Percentiles rank a stretch among this genome's conserved stretches.
These are phyloP conservation scores for Alaudala cheleensis DNA, from an alignment of 2,113 vertebrate genomes.

Conservation along the genomic window DNA sequence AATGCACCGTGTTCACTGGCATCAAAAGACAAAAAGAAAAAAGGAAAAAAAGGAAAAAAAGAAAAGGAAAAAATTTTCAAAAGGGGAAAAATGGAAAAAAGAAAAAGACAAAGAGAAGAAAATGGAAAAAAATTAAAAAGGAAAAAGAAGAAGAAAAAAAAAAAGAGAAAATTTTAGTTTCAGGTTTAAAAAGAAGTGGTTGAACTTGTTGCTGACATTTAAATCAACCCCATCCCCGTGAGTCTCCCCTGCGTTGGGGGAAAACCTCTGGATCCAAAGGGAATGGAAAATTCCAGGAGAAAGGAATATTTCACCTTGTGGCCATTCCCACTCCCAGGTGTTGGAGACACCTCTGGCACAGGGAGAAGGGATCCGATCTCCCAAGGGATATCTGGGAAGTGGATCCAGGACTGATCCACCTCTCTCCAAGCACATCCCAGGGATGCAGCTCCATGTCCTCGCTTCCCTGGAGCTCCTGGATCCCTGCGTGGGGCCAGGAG, in stretches of 20 bases:
- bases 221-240: not conserved
- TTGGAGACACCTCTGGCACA: not conserved
- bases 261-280: not conserved
- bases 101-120: too few relatives aligned
- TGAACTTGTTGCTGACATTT: too few relatives aligned
- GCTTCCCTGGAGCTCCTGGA: too few relatives aligned
- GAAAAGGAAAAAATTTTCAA: too few relatives aligned
- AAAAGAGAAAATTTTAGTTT: too few relatives aligned
- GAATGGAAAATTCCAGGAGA: not conserved
- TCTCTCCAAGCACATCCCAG: not conserved
- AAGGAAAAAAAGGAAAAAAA: too few relatives aligned
- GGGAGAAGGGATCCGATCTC: not conserved
- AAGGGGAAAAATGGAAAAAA: too few relatives aligned
- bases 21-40: too few relatives aligned
- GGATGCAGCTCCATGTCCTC: rapidly evolving
- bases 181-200: too few relatives aligned
- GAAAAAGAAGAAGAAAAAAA: too few relatives aligned
- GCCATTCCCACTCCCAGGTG: not conserved
- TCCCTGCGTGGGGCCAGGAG: not conserved
- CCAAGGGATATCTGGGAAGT: not conserved
- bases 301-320: not conserved
- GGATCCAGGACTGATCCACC: not conserved
- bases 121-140: too few relatives aligned
- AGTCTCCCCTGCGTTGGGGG: not conserved
- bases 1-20: too few relatives aligned